Evolutionary conservation across 2,113 vertebrate species (phyloP), one percentile per base, ranked within the genome.

Genomic region (Perccottus glenii): DNA sequence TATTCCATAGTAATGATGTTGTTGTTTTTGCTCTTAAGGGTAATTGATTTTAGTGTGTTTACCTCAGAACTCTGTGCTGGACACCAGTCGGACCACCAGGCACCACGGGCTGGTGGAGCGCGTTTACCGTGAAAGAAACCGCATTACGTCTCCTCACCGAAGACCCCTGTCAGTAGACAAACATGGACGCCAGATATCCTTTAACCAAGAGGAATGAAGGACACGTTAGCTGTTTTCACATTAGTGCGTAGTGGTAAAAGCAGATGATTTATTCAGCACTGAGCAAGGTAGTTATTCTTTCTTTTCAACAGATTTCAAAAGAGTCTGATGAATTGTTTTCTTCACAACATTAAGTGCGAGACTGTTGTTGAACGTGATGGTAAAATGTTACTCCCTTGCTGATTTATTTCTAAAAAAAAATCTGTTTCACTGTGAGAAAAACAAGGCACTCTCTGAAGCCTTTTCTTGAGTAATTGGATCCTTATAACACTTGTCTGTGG

Each of bases 161-260:
- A 92, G 98, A 42, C 96, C 96, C 0, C 92, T 98, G 35, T 96
- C 97, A 0, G 95, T 98, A 69, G 98, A 99, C 78, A 99, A 99
- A 60, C 98, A 99, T 0, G 96, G 98, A 56, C 88, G 98, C 44
- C 98, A 99, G 90, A 99, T 99, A 99, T 99, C 98, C 96, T 99
- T 96, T 85, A 0, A 15, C 4, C 53, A 14, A 14, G 46, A 53
- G 6, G 45, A 33, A 38, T 51, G 46, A 55, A 16, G 19, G 40
- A 5, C 56, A 35, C 9, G 33, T 63, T 46, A 5, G 33, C 9
- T 67, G 15, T 2, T n/a, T n/a, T n/a, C n/a, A n/a, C n/a, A n/a
- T 27, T 67, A 3, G 35, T 46, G 44, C 12, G 10, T 14, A 46
- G 5, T 12, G 44, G 12, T 46, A 46, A 10, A 27, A 27, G 19